Conservation (phyloP, 1,140 invertebrate species). For the Macrosteles quadrilineatus region DNA sequence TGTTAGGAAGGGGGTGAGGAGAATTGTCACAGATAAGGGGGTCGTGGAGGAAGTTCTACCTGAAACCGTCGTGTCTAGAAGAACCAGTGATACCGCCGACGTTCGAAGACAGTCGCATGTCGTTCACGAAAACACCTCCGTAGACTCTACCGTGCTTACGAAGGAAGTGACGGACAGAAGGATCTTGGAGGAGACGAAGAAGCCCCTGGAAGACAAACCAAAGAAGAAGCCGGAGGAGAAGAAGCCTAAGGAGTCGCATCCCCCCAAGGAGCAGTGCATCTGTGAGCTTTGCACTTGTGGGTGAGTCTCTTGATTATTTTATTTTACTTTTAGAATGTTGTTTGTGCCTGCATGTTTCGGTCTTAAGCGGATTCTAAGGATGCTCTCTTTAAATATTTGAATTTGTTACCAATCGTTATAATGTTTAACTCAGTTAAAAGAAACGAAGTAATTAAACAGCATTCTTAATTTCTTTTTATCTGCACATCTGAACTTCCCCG, state of each 20-base stretch:
- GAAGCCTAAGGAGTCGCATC: constrained; percentile 22
- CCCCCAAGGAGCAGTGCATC: constrained; percentile 77
- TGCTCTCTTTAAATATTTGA: too few relatives aligned
- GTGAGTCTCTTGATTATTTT: constrained; percentile 60
- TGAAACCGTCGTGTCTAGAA: background rate
- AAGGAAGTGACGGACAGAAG: background rate
- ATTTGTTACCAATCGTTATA: too few relatives aligned
- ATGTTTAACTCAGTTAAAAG: too few relatives aligned
- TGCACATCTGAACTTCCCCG: too few relatives aligned
- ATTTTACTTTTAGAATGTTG: background rate
- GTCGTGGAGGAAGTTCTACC: constrained; percentile 5
- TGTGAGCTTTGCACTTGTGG: constrained; percentile 89
- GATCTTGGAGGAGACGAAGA: background rate
- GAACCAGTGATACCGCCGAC: constrained; percentile 9
- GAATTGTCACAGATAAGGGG: constrained; percentile 4
- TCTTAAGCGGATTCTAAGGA: too few relatives aligned
- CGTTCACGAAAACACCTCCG: background rate
- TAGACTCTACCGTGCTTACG: background rate
- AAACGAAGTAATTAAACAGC: too few relatives aligned
- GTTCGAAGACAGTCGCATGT: constrained; percentile 5
- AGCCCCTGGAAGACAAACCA: background rate
- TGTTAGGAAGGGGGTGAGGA: constrained; percentile 8
- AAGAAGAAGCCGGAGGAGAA: background rate
- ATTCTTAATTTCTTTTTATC: too few relatives aligned
- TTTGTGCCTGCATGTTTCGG: too few relatives aligned